Conservation (phyloP, 2,888 invertebrate species). For the Patella depressa region DNA sequence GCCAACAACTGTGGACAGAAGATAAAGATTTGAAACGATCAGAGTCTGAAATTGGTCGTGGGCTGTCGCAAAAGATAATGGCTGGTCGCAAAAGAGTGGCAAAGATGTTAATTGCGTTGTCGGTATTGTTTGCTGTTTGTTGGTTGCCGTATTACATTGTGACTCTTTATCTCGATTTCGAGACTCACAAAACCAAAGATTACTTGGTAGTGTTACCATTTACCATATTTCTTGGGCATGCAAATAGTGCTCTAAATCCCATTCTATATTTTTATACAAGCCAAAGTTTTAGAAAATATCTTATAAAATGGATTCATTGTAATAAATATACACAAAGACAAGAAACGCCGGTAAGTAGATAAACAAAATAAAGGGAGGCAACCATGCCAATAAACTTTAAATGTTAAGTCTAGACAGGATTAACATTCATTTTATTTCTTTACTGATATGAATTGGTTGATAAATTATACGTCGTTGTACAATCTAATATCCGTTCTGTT, state of each 20-base stretch:
- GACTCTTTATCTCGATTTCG: conserved; percentile 78
- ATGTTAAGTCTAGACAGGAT: no score
- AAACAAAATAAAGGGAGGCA: background rate
- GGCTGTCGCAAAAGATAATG: conserved; percentile 68
- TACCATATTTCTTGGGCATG: conserved; percentile 81
- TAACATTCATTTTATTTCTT: no score
- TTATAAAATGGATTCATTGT: conserved; percentile 62
- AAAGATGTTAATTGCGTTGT: conserved; percentile 81
- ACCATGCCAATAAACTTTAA: no score
- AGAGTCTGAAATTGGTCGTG: conserved; percentile 53
- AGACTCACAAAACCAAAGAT: conserved; percentile 59
- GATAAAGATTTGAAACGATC: conserved; percentile 53
- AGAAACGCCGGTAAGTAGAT: conserved; percentile 29
- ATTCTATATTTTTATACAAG: conserved; percentile 84
- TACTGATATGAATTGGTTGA: no score
- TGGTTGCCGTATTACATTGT: conserved; percentile 85
- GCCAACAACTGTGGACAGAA: conserved; percentile 73
- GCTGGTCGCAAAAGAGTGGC: conserved; percentile 82
- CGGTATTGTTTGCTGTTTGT: conserved; percentile 82
- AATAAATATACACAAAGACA: conserved; percentile 37
- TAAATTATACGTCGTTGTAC: no score
- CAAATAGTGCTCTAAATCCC: conserved; percentile 84
- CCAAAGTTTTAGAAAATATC: conserved; percentile 80
- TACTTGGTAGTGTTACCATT: conserved; percentile 75
- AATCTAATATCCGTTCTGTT: no score